A percentile compares a stretch with the other conserved stretches of the same genome.
Evolutionary conservation across 2,113 vertebrate genomes (phyloP).

Genomic region (Syrrhaptes paradoxus): DNA sequence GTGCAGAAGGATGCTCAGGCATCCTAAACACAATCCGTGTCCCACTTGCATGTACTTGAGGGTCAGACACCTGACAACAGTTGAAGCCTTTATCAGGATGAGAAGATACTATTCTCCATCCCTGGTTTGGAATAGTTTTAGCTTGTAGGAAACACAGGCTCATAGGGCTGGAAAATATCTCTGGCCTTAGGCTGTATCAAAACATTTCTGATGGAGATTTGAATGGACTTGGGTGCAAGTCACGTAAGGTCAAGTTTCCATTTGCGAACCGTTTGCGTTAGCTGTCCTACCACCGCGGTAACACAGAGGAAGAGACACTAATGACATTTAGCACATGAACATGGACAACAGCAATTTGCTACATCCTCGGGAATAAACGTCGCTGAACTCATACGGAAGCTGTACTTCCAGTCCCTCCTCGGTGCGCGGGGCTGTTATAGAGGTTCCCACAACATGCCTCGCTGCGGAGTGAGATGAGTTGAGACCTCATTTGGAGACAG

Average conservation of each 20-base stretch:
- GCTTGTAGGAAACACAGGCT: conserved; percentile 13
- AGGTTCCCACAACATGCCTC: neutral
- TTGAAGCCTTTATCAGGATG: neutral
- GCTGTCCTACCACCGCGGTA: neutral
- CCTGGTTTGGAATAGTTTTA: neutral
- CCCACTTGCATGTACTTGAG: neutral
- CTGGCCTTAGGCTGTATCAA: conserved; percentile 36
- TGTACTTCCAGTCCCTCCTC: neutral
- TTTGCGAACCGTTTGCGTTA: conserved; percentile 46
- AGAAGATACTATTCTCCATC: neutral
- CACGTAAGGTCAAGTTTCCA: conserved; percentile 51
- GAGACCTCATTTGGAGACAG: neutral
- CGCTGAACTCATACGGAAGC: neutral
- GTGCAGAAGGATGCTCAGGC: neutral
- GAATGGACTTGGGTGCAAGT: conserved; percentile 64
- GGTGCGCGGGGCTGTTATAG: neutral
- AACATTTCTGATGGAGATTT: conserved; percentile 60
- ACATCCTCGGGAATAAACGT: neutral
- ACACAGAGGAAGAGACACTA: conserved; percentile 2
- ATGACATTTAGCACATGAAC: conserved; percentile 17
- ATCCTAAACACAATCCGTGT: neutral
- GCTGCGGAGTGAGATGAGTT: neutral
- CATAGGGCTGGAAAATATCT: conserved; percentile 28
- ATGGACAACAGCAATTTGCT: conserved; percentile 9
- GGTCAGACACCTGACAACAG: neutral